A percentile compares a stretch with the other conserved stretches of the same genome.
Conservation (phyloP, 2,888 invertebrate species). For the Amiota mariae region DNA sequence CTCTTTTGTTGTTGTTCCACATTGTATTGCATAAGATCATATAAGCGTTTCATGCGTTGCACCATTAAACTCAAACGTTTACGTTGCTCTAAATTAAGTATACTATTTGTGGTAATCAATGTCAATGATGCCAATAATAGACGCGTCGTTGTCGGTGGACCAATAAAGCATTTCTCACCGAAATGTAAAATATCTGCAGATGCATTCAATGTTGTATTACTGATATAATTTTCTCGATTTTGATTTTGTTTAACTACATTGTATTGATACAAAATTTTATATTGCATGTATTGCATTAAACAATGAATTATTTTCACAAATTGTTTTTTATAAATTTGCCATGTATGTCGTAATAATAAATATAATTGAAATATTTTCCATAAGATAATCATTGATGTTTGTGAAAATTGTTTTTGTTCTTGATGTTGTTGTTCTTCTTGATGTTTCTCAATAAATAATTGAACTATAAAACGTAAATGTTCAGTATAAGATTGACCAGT, state of each 20-base stretch:
- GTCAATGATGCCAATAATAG: slow-evolving; percentile 80
- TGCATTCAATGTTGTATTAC: too few relatives aligned
- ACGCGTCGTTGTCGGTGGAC: slow-evolving; percentile 79
- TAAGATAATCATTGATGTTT: slow-evolving; percentile 82
- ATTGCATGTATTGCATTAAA: slow-evolving; percentile 85
- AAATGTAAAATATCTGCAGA: slow-evolving; percentile 75
- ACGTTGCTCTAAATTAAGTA: too few relatives aligned
- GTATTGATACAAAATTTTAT: slow-evolving; percentile 76
- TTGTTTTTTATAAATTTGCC: slow-evolving; percentile 80
- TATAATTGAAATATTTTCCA: slow-evolving; percentile 88
- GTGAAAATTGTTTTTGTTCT: slow-evolving; percentile 73
- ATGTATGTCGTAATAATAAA: slow-evolving; percentile 83
- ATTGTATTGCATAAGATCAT: neutral
- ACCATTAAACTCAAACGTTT: neutral
- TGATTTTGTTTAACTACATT: too few relatives aligned
- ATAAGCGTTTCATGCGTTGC: neutral
- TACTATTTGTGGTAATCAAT: slow-evolving; percentile 74
- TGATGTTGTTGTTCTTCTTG: slow-evolving; percentile 83
- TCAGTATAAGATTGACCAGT: slow-evolving; percentile 82
- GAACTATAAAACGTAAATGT: slow-evolving; percentile 77
- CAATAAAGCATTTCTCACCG: slow-evolving; percentile 80
- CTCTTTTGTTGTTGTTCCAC: neutral
- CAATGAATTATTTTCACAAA: slow-evolving; percentile 84
- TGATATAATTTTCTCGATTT: too few relatives aligned
- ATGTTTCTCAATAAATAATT: slow-evolving; percentile 80